Conservation (phyloP, 2,797 vertebrate species). For the Acanthiza pusilla region DNA sequence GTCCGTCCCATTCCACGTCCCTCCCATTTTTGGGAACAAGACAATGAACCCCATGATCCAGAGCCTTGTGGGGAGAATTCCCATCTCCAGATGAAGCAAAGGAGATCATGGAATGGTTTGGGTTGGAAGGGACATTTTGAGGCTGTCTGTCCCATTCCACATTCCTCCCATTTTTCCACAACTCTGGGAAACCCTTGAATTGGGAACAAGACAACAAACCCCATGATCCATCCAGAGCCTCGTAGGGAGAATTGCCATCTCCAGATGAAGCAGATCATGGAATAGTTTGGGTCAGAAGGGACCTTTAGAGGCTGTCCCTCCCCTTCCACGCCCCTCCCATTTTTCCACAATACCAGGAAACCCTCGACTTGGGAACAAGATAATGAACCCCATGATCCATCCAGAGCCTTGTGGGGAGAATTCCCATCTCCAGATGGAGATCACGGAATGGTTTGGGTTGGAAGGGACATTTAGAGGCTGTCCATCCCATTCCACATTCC, state of each 20-base stretch:
- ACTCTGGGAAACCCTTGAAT: too few species aligned
- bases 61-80: background rate
- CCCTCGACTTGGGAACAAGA: background rate
- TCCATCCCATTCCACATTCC: accelerated
- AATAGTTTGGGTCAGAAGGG: background rate
- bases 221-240: too few species aligned
- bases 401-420: too few species aligned
- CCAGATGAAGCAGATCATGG: background rate
- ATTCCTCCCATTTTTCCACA: accelerated
- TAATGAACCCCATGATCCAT: too few species aligned
- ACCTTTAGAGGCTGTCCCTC: background rate
- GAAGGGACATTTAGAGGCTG: too few species aligned
- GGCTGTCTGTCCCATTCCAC: background rate
- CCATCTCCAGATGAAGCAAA: background rate
- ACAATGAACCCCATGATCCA: background rate
- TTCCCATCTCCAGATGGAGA: background rate
- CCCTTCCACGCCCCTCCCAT: too few species aligned
- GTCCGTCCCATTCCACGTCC: too few species aligned
- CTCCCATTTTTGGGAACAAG: background rate
- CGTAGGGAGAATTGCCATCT: too few species aligned
- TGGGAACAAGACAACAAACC: too few species aligned
- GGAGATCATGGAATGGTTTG: background rate
- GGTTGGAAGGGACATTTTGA: background rate
- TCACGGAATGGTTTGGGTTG: too few species aligned
- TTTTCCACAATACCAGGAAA: too few species aligned